Evolutionary conservation across 2,113 vertebrate species (phyloP).

Genomic region (Anguilla japonica): DNA sequence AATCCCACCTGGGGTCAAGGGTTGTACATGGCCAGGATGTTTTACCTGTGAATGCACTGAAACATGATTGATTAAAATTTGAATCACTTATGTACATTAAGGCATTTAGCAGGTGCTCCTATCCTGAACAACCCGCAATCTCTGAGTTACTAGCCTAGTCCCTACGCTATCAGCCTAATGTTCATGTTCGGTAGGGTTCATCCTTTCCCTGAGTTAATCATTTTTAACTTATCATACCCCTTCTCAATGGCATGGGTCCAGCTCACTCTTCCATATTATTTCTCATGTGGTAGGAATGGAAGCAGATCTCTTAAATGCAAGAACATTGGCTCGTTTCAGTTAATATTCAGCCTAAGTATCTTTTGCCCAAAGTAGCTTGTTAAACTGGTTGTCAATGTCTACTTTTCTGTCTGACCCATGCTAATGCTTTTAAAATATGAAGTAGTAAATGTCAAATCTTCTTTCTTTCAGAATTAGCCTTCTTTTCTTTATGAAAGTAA

Average conservation of each 20-base stretch:
- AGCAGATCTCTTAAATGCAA: neutral
- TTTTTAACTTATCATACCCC: neutral
- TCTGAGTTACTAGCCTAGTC: too few species aligned
- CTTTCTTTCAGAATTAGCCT: neutral
- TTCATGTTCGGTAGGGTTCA: neutral
- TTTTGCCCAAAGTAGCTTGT: neutral
- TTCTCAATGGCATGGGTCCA: neutral
- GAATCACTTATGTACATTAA: neutral
- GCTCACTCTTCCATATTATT: neutral
- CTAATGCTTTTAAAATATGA: neutral
- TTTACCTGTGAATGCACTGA: neutral
- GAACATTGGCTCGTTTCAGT: neutral
- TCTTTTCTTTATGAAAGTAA: too few species aligned
- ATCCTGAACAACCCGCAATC: too few species aligned
- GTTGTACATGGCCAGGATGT: neutral
- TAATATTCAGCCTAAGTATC: neutral
- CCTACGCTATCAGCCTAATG: neutral
- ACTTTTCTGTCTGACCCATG: neutral
- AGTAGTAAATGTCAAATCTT: neutral
- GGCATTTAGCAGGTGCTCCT: too few species aligned
- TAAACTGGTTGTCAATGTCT: neutral
- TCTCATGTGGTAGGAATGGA: neutral
- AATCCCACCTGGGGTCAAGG: slow-evolving; percentile 35
- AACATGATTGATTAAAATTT: neutral
- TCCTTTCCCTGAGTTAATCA: neutral